These are phyloP conservation scores for Coelopa frigida DNA, from an alignment of 1,140 invertebrate genomes.

Conservation along the genomic window DNA sequence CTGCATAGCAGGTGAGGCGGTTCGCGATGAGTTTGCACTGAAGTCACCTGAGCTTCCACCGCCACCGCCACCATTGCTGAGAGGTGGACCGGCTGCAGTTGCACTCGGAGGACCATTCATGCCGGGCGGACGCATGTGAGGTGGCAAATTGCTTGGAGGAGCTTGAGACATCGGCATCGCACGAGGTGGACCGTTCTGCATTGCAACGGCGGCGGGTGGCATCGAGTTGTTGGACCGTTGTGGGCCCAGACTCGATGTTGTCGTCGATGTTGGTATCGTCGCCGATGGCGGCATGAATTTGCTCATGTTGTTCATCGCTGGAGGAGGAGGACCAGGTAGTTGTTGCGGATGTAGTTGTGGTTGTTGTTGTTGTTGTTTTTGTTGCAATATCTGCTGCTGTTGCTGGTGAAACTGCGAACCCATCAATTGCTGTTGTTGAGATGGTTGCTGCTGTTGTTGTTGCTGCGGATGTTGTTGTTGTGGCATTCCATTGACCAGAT, in stretches of 20 bases:
- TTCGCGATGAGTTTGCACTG: conserved; percentile 35
- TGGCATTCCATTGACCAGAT: conserved; percentile 24
- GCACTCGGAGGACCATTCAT: conserved; percentile 21
- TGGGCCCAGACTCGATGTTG: conserved; percentile 7
- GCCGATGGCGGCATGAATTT: conserved; percentile 30
- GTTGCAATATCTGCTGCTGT: conserved; percentile 14
- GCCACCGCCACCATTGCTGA: conserved; percentile 6
- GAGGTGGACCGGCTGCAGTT: no score
- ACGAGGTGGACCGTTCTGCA: no score
- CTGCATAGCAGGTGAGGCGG: conserved; percentile 28
- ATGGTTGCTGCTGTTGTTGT: conserved; percentile 14
- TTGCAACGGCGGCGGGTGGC: no score
- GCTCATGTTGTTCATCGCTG: conserved; percentile 23
- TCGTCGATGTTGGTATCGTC: conserved; percentile 9
- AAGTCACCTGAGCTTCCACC: conserved; percentile 22
- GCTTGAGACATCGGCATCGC: no score
- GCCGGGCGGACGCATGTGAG: conserved; percentile 23
- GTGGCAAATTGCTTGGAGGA: conserved; percentile 22
- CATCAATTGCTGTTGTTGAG: conserved; percentile 10
- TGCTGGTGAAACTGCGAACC: no score
- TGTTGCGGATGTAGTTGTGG: conserved; percentile 17
- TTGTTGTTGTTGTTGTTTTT: conserved; percentile 13
- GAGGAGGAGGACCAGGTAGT: conserved; percentile 14
- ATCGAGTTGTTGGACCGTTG: neutral
- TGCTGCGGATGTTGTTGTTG: conserved; percentile 9